Base-by-base conservation (phyloP, 2,888 invertebrate species). In the Taphrorychus bicolor region DNA sequence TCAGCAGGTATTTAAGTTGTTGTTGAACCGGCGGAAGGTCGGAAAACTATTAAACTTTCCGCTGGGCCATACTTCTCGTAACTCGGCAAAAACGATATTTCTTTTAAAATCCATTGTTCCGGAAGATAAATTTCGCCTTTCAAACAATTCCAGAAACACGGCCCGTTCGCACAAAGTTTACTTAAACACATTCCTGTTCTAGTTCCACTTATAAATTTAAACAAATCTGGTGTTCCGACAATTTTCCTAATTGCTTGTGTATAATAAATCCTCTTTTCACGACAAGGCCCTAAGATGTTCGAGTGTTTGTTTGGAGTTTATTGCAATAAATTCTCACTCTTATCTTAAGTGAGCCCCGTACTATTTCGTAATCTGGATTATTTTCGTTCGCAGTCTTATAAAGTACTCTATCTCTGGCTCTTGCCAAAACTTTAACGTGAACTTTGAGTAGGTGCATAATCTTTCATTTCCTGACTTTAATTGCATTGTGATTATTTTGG, bases 181-280 rank as follows among this genome's bases (percentile, higher is more conserved):
- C 57, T 56, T 56, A 63, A 56, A 24, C 14, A 51, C 51, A 42
- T 64, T 58, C 58, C 23, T 58, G 64, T 42, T 64, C 58, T 64
- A 58, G 64, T 64, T 51, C 58, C 58, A 58, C 41, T 40, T 24
- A 19, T 51, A 52, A 57, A 58, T 64, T 58, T 52, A 64, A 64
- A 58, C 52, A 51, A 52, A 64, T 58, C 58, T 51, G 23, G 42
- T 64, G 53, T 64, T 64, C 64, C 58, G 58, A 58, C 58, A 63
- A 61, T 58, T 65, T 48, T 65, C 59, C 59, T 65, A 65, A 65
- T 65, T 54, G 58, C 58, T 53, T 65, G 59, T 65, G 14, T 59
- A 59, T 59, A 65, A 65, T 65, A 65, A 65, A 65, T 65, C 52
- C 58, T 53, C n/a, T 52, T 41, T 41, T 5, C 49, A 32, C 45